Conservation (phyloP, 2,113 vertebrate species). For the Numida meleagris region DNA sequence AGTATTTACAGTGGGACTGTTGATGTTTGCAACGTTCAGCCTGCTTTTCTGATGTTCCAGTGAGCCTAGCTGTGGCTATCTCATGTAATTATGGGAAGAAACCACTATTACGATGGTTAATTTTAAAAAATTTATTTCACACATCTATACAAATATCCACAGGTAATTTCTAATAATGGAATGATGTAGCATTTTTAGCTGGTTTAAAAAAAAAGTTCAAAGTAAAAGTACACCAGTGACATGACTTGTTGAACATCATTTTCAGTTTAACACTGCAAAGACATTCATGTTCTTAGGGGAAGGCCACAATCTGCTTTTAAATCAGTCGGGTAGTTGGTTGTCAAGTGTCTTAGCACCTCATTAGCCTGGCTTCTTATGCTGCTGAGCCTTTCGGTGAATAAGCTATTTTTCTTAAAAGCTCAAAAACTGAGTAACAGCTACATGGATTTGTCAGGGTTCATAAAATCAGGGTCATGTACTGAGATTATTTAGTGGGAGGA, state of each 20-base stretch:
- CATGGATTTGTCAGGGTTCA: background rate
- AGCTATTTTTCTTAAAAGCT: background rate
- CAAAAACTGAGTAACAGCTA: background rate
- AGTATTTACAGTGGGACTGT: accelerated
- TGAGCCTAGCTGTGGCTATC: background rate
- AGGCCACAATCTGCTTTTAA: background rate
- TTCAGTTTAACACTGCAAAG: background rate
- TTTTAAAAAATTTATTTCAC: conserved; percentile 82
- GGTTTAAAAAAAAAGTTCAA: conserved; percentile 64
- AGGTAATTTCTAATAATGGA: conserved; percentile 76
- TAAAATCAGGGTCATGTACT: background rate
- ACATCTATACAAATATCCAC: conserved; percentile 84
- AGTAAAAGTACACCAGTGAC: conserved; percentile 74
- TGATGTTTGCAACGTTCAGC: background rate
- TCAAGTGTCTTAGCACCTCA: background rate
- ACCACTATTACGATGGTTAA: conserved; percentile 45
- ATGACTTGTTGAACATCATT: conserved; percentile 64
- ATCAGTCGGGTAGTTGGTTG: background rate
- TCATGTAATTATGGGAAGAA: background rate
- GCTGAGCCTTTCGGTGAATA: background rate
- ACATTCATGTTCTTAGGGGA: background rate
- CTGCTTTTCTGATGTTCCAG: background rate
- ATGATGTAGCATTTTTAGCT: conserved; percentile 73
- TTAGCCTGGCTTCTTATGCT: background rate
- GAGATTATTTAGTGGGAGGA: background rate